Base-by-base conservation (phyloP, 2,113 vertebrate species). In the Embiotoca jacksoni region DNA sequence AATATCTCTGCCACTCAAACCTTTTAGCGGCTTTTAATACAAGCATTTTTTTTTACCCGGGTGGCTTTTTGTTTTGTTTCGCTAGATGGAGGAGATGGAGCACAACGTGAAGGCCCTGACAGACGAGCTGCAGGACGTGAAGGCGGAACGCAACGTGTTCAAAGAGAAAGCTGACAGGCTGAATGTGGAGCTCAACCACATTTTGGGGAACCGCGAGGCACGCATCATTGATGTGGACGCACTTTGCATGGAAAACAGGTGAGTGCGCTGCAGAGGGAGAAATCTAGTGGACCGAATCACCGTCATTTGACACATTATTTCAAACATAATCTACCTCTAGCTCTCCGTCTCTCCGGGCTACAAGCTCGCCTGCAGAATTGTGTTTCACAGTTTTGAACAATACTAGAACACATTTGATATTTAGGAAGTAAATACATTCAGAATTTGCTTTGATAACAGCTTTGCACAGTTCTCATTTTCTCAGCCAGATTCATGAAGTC, bases 171-270 rank as follows among this genome's bases (percentile, higher is more conserved):
- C 96, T 5, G 95, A 95, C 37, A 94, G 98, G 46, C 94, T 99
- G 53, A 99, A 99, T 85, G 94, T 96, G 75, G 98, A 99, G 82
- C 95, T 99, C n/a, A 99, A 97, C 93, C 97, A 97, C 60, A 91
- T 99, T 70, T 88, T 99, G 72, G 96, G 98, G 1, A 96, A 96
- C 11, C 95, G 95, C 0, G 97, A 96, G 66, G 93, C 95, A 9
- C 97, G 96, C 7, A 97, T 99, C 71, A 96, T 99, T 0, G 98
- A 99, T 0, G 86, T 99, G 56, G 98, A 99, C 0, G 97, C 97
- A 5, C 94, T 99, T 0, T 99, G 98, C 82, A 99, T 98, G 97
- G 98, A 99, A 86, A 99, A 99, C 93, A 96, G 96, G 98, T 94
- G 23, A 71, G 81, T 35, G 30, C 8, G 52, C 56, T 2, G 11